Evolutionary conservation across 2,888 invertebrate species (phyloP), one percentile per base, ranked within the genome.

Genomic region (Cheiracanthium punctorium): DNA sequence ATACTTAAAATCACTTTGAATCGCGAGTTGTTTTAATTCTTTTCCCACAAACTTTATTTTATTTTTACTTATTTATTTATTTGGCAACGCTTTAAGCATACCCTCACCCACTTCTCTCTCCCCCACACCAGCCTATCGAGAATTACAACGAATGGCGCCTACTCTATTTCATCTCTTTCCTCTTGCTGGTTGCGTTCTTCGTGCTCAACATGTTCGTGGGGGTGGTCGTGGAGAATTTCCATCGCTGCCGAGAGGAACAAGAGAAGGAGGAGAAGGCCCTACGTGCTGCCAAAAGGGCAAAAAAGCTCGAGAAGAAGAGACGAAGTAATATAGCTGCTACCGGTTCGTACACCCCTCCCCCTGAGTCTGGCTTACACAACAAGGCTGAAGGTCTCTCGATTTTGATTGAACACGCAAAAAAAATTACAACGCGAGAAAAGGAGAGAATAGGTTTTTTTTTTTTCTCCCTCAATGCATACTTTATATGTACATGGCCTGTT

Each of bases 151-250:
- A 99, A 93, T 99, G 99, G 99, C 94, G 99, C 32, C 93, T 99
- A 84, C 94, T 99, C 17, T 99, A 99, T 93, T 99, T 99, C 93
- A 99, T 99, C 90, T 97, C 99, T 0, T 99, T 99, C 92, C 97
- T 99, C 89, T 94, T 99, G 79, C 94, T 99, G 88, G 99, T 99
- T 89, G 99, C 99, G 58, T 99, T 99, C 94, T 99, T 99, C 92
- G 99, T 99, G 33, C 93, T 99, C 80, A 99, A 99, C 94, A 99
- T 99, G 99, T 99, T 99, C 92, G 99, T 99, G 88, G 99, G 99
- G 82, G 99, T 99, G 17, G 99, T 99, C 24, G 99, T 99, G 28
- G 99, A 99, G 92, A 99, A 99, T 93, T 99, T 99, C 92, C 99
- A 99, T 92, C 93, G 99, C 86, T 99, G 99, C 92, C 95, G 99